A percentile compares a stretch with the other conserved stretches of the same genome.
Evolutionary conservation across 2,113 vertebrate species (phyloP).

Genomic region (Pardalotus punctatus): DNA sequence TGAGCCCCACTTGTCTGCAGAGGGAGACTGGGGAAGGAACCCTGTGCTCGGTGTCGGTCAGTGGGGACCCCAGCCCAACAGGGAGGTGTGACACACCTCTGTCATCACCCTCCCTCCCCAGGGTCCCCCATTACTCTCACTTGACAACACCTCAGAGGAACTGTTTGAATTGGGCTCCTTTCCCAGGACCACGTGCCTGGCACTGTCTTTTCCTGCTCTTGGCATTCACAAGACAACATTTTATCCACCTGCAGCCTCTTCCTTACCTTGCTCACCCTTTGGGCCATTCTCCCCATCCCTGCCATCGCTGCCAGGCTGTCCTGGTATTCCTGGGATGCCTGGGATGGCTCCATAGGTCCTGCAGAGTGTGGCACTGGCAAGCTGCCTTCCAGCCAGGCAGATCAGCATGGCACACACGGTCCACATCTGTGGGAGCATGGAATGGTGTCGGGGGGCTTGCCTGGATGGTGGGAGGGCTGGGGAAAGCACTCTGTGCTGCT

Average conservation of each 20-base stretch:
- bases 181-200: background rate
- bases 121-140: background rate
- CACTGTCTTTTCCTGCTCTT: background rate
- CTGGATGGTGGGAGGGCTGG: background rate
- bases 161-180: background rate
- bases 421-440: conserved; percentile 10
- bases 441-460: accelerated
- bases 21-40: background rate
- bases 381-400: background rate
- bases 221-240: background rate
- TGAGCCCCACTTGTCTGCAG: accelerated
- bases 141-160: background rate
- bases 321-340: conserved; percentile 79
- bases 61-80: background rate
- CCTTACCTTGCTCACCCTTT: conserved; percentile 79
- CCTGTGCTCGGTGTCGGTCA: accelerated
- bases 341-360: conserved; percentile 34
- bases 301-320: conserved; percentile 74
- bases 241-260: background rate
- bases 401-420: background rate
- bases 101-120: background rate
- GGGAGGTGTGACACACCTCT: background rate
- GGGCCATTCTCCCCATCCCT: conserved; percentile 71
- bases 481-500: background rate
- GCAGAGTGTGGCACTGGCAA: conserved; percentile 49